phyloP scores from a whole-genome alignment of 1,140 invertebrate species.

The Teleogryllus occipitalis region DNA sequence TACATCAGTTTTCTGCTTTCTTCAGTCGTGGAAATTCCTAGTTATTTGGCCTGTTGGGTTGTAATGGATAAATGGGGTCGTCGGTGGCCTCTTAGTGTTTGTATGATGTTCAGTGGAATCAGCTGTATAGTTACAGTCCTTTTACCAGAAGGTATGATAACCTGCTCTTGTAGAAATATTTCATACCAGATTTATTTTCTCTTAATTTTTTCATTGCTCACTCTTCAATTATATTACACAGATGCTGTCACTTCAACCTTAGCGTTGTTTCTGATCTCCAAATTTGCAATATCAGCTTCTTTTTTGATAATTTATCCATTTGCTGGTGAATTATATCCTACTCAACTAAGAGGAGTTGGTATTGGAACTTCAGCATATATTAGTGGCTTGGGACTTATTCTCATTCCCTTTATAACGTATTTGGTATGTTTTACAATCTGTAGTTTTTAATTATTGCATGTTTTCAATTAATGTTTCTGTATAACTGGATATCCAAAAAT shows the following conservation, averaged over 20 bases:
- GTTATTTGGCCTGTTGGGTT: conserved; percentile 73
- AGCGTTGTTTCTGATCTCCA: conserved; percentile 73
- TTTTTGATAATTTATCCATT: conserved; percentile 87
- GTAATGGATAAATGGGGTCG: conserved; percentile 76
- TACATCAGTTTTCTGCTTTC: conserved; percentile 80
- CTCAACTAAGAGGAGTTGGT: conserved; percentile 72
- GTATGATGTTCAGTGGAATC: conserved; percentile 72
- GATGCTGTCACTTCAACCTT: conserved; percentile 65
- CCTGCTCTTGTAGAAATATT: not conserved
- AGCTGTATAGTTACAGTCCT: conserved; percentile 74
- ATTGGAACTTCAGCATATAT: conserved; percentile 85
- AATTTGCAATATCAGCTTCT: conserved; percentile 81
- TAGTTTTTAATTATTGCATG: conserved; percentile 11
- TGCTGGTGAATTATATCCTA: conserved; percentile 81
- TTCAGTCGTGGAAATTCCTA: conserved; percentile 73
- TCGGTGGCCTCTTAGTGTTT: conserved; percentile 71
- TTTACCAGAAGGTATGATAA: conserved; percentile 53
- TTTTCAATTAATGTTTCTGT: conserved; percentile 8
- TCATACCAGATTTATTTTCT: too few relatives aligned
- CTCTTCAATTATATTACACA: conserved; percentile 36
- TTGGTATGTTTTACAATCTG: conserved; percentile 34
- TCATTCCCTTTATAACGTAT: conserved; percentile 86
- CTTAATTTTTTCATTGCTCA: too few relatives aligned
- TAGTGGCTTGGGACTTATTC: conserved; percentile 74
- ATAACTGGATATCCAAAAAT: not conserved